Evolutionary conservation across 2,797 vertebrate species (phyloP).

Genomic region (Cuniculus paca): DNA sequence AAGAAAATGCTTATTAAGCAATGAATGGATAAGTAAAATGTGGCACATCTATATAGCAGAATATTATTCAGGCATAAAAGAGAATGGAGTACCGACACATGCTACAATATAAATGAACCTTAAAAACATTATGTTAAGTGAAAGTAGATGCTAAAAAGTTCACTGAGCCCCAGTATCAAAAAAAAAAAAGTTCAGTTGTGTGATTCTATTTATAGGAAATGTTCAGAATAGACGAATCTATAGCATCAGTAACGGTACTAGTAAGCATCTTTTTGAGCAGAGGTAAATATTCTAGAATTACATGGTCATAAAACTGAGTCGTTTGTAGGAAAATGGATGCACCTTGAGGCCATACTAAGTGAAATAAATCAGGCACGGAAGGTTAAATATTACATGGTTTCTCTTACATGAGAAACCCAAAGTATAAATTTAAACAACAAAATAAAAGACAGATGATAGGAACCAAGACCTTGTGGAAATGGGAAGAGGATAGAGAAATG

Average conservation of each 20-base stretch:
- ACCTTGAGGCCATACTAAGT: not conserved
- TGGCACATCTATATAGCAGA: not conserved
- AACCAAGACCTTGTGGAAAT: not conserved
- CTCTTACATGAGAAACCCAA: not conserved
- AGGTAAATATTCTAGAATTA: slow-evolving; percentile 1
- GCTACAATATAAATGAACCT: not conserved
- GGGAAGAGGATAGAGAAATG: not conserved
- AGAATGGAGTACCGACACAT: not conserved
- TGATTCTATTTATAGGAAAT: slow-evolving; percentile 12
- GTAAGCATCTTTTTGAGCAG: not conserved
- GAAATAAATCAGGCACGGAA: not conserved
- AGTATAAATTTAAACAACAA: not conserved
- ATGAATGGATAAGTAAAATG: not conserved
- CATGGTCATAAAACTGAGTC: not conserved
- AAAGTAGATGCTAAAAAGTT: not conserved
- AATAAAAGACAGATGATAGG: not conserved
- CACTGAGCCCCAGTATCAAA: no score
- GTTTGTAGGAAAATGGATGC: not conserved
- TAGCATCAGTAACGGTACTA: not conserved
- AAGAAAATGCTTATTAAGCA: not conserved
- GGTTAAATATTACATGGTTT: not conserved
- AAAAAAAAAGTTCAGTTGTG: not conserved
- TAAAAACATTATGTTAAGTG: not conserved
- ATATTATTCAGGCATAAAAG: not conserved
- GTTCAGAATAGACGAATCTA: not conserved